These are phyloP conservation scores for Poecilia wingei DNA, from an alignment of 2,797 vertebrate genomes.

Conservation along the genomic window DNA sequence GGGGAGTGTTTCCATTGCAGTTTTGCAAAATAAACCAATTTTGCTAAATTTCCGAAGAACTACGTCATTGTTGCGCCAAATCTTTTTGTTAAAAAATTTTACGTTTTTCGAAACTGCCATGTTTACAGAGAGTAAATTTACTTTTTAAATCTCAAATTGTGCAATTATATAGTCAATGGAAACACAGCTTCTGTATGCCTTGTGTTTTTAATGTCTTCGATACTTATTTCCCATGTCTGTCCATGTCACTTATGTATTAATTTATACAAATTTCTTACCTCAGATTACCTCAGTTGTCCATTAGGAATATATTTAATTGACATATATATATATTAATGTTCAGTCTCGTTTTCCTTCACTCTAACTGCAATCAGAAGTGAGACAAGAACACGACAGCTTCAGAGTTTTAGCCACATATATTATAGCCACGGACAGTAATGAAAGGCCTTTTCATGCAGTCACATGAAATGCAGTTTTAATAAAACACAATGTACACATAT, in stretches of 20 bases:
- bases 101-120: too few species aligned
- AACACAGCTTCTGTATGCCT: neutral
- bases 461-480: conserved; percentile 87
- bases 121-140: too few species aligned
- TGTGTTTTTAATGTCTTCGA: neutral
- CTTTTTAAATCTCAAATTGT: too few species aligned
- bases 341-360: neutral
- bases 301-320: neutral
- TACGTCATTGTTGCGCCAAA: too few species aligned
- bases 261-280: neutral
- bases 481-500: conserved; percentile 87
- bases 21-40: too few species aligned
- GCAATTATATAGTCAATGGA: too few species aligned
- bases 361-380: conserved; percentile 43
- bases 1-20: too few species aligned
- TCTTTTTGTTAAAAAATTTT: too few species aligned
- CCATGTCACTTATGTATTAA: neutral
- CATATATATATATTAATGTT: too few species aligned
- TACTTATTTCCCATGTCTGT: too few species aligned
- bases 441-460: conserved; percentile 70
- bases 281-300: neutral
- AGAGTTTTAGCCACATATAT: conserved; percentile 59
- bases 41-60: too few species aligned
- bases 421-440: conserved; percentile 63
- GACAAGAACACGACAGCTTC: conserved; percentile 50